phyloP scores from a whole-genome alignment of 2,888 invertebrate species.

The Agrilus biguttatus region DNA sequence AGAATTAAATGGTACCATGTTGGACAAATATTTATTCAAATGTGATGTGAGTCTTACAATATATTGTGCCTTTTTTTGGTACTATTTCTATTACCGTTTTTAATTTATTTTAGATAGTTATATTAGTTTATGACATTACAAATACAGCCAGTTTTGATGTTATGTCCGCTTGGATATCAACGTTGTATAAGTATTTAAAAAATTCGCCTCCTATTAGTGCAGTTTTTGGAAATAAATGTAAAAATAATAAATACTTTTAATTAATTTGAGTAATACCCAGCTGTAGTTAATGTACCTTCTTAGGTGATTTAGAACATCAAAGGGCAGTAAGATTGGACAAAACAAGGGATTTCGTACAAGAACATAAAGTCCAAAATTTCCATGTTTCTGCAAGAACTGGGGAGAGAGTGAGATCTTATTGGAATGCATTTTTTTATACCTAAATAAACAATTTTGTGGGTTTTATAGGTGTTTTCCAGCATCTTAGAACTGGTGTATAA shows the following conservation, averaged over 20 bases:
- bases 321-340: constrained; percentile 49
- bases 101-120: constrained; percentile 44
- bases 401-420: constrained; percentile 41
- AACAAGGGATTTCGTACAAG: constrained; percentile 48
- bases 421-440: neutral
- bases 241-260: constrained; percentile 4
- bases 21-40: constrained; percentile 57
- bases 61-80: constrained; percentile 1
- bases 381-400: constrained; percentile 59
- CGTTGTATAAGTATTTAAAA: constrained; percentile 31
- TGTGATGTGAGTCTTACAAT: constrained; percentile 43
- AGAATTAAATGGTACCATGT: constrained; percentile 60
- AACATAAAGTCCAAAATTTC: constrained; percentile 44
- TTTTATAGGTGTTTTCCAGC: neutral
- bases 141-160: constrained; percentile 67
- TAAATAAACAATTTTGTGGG: neutral
- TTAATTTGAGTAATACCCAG: neutral
- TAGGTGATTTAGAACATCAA: constrained; percentile 56
- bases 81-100: neutral
- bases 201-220: constrained; percentile 41
- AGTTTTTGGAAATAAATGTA: constrained; percentile 54
- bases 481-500: constrained; percentile 53
- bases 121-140: constrained; percentile 75
- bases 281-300: constrained; percentile 5
- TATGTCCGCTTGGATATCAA: constrained; percentile 54